Percentiles rank a stretch among this genome's conserved stretches.
Evolutionary conservation across 2,888 invertebrate species (phyloP).

Genomic region (Tipula confusa): DNA sequence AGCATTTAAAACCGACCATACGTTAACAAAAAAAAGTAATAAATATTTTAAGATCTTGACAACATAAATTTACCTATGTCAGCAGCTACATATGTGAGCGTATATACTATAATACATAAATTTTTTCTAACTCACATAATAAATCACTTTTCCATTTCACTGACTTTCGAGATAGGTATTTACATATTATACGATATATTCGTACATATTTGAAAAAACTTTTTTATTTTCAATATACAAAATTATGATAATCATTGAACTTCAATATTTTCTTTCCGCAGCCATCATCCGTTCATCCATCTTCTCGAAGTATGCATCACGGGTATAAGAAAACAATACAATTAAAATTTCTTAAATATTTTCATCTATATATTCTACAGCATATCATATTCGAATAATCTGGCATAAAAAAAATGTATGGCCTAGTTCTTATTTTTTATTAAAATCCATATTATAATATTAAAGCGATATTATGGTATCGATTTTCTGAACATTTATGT

Average conservation of each 20-base stretch:
- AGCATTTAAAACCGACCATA: too few relatives aligned
- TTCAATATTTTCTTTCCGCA: not conserved
- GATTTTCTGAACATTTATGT: not conserved
- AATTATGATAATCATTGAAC: conserved; percentile 1
- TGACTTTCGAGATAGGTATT: not conserved
- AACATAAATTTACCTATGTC: not conserved
- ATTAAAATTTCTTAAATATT: not conserved
- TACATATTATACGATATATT: not conserved
- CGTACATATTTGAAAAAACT: too few relatives aligned
- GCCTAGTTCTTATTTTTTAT: not conserved
- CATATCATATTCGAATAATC: not conserved
- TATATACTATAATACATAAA: not conserved
- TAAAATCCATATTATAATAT: too few relatives aligned
- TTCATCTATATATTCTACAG: too few relatives aligned
- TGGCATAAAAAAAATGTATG: not conserved
- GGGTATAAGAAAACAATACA: not conserved
- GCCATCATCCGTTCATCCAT: too few relatives aligned
- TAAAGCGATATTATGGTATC: not conserved
- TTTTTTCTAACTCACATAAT: not conserved
- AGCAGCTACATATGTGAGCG: not conserved
- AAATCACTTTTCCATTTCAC: not conserved
- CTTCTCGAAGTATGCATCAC: not conserved
- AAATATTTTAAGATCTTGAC: not conserved
- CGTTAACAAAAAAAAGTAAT: not conserved
- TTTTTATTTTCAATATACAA: not conserved